Percentiles rank a stretch among this genome's conserved stretches.
phyloP scores from a whole-genome alignment of 2,797 vertebrate species.

The Holocentrus rufus region DNA sequence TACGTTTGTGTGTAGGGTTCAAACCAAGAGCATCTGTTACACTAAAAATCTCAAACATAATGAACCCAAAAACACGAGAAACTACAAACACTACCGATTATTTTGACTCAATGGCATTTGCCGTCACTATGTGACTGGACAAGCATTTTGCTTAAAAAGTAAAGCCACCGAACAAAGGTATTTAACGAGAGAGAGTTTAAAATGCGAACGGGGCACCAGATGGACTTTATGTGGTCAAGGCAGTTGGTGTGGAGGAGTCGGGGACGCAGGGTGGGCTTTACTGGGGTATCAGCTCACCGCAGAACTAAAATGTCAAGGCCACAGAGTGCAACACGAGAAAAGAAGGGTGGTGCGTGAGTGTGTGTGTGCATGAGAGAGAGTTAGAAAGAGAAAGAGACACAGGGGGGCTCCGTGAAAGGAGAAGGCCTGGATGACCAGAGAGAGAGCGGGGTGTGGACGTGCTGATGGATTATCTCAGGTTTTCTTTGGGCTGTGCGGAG shows the following conservation, averaged over 20 bases:
- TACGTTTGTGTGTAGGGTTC: no score
- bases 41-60: slow-evolving; percentile 9
- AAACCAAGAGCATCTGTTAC: not conserved
- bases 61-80: not conserved
- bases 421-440: not conserved
- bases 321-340: slow-evolving; percentile 1
- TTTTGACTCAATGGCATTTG: not conserved
- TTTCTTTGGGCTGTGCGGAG: slow-evolving; percentile 3
- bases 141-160: slow-evolving; percentile 3
- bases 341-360: not conserved
- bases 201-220: not conserved
- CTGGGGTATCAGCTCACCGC: slow-evolving; percentile 38
- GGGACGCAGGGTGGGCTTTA: not conserved
- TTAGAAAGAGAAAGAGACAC: not conserved
- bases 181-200: slow-evolving; percentile 4
- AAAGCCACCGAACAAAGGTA: slow-evolving; percentile 20
- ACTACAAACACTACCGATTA: not conserved
- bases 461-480: slow-evolving; percentile 43
- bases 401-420: not conserved
- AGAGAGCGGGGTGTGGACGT: slow-evolving; percentile 15
- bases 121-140: slow-evolving; percentile 3
- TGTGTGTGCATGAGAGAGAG: not conserved
- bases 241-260: not conserved
- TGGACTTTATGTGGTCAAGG: slow-evolving; percentile 9
- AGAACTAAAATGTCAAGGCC: slow-evolving; percentile 8